Base-by-base conservation (phyloP, 2,888 invertebrate genomes). In the Mythimna impura region DNA sequence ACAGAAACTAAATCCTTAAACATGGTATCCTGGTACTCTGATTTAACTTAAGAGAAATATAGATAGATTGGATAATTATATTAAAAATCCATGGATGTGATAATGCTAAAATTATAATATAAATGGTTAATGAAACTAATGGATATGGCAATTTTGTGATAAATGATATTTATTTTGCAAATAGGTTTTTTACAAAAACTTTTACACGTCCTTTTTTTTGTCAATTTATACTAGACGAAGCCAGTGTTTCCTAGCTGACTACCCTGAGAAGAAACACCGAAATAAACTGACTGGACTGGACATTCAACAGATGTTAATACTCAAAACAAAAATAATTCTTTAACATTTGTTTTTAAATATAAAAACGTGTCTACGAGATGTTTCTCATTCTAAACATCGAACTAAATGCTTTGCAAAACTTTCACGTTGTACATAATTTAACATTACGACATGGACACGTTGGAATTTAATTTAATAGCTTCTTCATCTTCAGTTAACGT, bases 381-480 rank as follows among this genome's bases (percentile, higher is more conserved):
- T 17, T 43, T 52, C 71, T 36, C 52, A 52, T 66, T 72, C 36
- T 25, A 40, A 20, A 54, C 12, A 43, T 20, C 47, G 0, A 47
- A 47, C 58, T 58, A 58, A 22, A 57, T 73, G 62, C 14, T 79
- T 64, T 22, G 54, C 40, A 50, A 78, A 73, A 79, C 50, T 73
- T 79, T 67, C 55, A 79, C 80, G 60, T 50, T 50, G 34, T 43
- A 61, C 20, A 54, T 55, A 43, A 79, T 67, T 47, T 58, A 50
- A 64, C 30, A 72, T 64, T 8, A n/a, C 54, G 54, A 66, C 58
- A 60, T 78, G 47, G n/a, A 55, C 62, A 66, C 40, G 43, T 52
- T 64, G n/a, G 36, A 73, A 68, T 68, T 73, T 65, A 65, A 78
- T 79, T 61, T 60, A 36, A 55, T 73, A 47, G 40, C 67, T 73